These are phyloP conservation scores for Nomia melanderi DNA, from an alignment of 1,140 invertebrate species.

Conservation along the genomic window DNA sequence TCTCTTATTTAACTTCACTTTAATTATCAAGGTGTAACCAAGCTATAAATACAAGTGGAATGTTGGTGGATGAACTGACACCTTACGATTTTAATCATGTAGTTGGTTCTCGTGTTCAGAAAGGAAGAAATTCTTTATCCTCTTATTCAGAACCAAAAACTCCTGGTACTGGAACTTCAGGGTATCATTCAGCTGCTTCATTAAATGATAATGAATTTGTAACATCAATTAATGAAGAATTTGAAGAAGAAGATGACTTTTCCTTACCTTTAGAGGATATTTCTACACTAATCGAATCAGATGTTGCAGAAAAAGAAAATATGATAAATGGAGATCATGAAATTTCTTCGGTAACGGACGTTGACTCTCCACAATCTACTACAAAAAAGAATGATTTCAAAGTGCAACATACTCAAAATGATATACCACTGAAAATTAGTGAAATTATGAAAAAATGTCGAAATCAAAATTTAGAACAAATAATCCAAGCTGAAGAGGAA, in stretches of 20 bases:
- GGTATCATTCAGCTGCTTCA: slow-evolving; percentile 24
- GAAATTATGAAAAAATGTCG: background rate
- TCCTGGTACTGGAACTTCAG: slow-evolving; percentile 28
- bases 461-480: background rate
- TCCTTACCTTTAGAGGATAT: background rate
- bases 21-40: slow-evolving; percentile 68
- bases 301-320: background rate
- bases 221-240: slow-evolving; percentile 9
- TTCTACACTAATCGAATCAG: background rate
- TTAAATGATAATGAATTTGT: slow-evolving; percentile 4
- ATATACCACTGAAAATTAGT: background rate
- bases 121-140: slow-evolving; percentile 29
- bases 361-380: background rate
- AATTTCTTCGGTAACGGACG: background rate
- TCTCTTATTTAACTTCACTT: background rate
- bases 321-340: background rate
- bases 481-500: background rate
- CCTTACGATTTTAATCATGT: slow-evolving; percentile 55
- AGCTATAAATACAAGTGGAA: slow-evolving; percentile 61
- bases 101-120: background rate
- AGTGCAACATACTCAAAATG: background rate
- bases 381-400: background rate
- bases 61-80: slow-evolving; percentile 69
- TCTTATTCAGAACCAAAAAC: slow-evolving; percentile 29
- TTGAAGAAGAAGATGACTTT: slow-evolving; percentile 24